Evolutionary conservation across 2,888 invertebrate species (phyloP), one percentile per base, ranked within the genome.

Genomic region (Eupithecia subumbrata): DNA sequence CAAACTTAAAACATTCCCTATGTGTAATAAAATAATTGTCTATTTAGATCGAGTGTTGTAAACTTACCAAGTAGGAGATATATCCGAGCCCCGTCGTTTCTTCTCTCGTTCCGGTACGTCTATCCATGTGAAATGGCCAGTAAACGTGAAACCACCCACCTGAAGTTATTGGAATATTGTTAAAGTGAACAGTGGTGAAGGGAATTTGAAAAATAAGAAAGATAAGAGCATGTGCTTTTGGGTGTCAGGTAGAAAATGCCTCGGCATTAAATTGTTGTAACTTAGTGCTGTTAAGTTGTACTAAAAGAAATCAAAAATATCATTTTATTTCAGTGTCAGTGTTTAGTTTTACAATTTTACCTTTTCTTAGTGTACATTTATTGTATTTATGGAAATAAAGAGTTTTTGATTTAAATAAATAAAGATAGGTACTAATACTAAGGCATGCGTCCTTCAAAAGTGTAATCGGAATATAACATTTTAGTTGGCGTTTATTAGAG

Each of bases 121-220:
- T 77, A 98, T 97, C 99, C 99, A 99, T 4, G 97, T 98, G 91
- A 99, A 99, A 91, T 99, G 98, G 0, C 99, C 98, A 79, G 96
- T 96, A 97, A 98, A 98, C 0, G 97, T 96, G 88, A 98, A 98
- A 7, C 97, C 97, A 3, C 98, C 97, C 52, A 98, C 96, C 96
- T 97, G 84, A n/a, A 40, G 63, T n/a, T 22, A 72, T 45, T 22
- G 11, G 18, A 37, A 68, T 2, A 64, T 64, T 30, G 64, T 64
- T 64, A 34, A 30, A 34, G 16, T 3, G 9, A 34, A 22, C 18
- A 64, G 5, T 4, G 5, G 0, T 34, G 63, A 30, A 18, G 9
- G 34, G 16, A 11, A 34, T 34, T 34, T 30, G 14, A 14, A 30
- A 63, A 48, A 8, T 18, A 48, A 18, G 48, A 48, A 8, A 48